phyloP scores from a whole-genome alignment of 1,140 invertebrate species.

The Spodoptera frugiperda region DNA sequence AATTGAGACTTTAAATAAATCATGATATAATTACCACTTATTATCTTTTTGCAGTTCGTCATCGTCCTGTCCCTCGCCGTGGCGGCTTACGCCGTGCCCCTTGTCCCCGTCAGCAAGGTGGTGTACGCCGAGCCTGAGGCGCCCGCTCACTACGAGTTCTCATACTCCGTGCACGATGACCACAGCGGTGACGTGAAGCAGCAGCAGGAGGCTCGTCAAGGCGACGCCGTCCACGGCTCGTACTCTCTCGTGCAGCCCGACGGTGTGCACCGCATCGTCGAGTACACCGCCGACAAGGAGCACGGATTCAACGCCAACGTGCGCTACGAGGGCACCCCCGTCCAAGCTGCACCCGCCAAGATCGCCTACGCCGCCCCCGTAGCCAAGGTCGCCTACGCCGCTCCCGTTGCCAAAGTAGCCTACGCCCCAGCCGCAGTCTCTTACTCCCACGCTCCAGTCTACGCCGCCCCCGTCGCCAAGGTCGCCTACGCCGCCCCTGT shows the following conservation, averaged over 20 bases:
- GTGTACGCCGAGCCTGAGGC: constrained; percentile 63
- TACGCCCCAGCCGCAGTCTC: constrained; percentile 55
- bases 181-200: constrained; percentile 80
- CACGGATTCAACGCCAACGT: constrained; percentile 63
- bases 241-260: constrained; percentile 87
- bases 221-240: constrained; percentile 88
- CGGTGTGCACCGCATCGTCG: constrained; percentile 86
- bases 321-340: constrained; percentile 58
- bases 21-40: neutral
- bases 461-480: constrained; percentile 60
- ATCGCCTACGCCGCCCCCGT: constrained; percentile 54
- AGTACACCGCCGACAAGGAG: constrained; percentile 83
- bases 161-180: constrained; percentile 79
- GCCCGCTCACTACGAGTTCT: constrained; percentile 82
- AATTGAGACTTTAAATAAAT: neutral
- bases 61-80: constrained; percentile 67
- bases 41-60: constrained; percentile 64
- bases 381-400: constrained; percentile 51
- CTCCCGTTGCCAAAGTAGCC: constrained; percentile 60
- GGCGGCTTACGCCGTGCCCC: constrained; percentile 60
- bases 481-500: constrained; percentile 54
- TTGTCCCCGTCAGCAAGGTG: constrained; percentile 61
- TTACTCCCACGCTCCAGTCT: constrained; percentile 60
- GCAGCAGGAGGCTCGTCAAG: constrained; percentile 77
- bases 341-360: constrained; percentile 49